These are phyloP conservation scores for Nudaria mundana DNA, from an alignment of 2,888 invertebrate species.

Conservation along the genomic window DNA sequence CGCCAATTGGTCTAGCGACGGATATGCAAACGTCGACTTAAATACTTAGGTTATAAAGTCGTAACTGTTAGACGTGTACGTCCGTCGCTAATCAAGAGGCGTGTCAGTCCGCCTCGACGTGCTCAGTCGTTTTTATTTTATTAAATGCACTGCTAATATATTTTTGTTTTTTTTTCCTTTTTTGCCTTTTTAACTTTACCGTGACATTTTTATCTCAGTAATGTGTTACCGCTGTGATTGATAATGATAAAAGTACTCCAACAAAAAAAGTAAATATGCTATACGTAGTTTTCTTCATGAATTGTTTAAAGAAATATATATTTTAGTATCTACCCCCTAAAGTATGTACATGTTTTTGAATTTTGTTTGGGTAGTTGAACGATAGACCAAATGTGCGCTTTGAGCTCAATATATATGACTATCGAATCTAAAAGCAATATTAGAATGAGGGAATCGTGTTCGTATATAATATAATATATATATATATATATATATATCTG, in stretches of 20 bases:
- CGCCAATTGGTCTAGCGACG: constrained; percentile 12
- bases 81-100: constrained; percentile 17
- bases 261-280: too few species aligned
- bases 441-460: too few species aligned
- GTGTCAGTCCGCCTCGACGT: constrained; percentile 51
- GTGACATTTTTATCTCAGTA: too few species aligned
- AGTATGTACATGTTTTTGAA: neutral
- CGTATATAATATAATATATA: too few species aligned
- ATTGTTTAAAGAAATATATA: neutral
- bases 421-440: constrained; percentile 14
- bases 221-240: too few species aligned
- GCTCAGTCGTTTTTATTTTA: constrained; percentile 63
- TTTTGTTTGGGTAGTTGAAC: neutral
- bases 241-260: too few species aligned
- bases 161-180: constrained; percentile 46
- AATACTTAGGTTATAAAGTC: neutral
- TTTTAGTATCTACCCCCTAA: neutral
- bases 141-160: constrained; percentile 72
- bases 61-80: neutral
- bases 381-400: neutral
- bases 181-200: constrained; percentile 34
- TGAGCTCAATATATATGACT: neutral
- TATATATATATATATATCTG: too few species aligned
- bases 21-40: constrained; percentile 1
- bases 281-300: neutral